Conservation (phyloP, 2,113 vertebrate genomes). For the Tupaia tana region DNA sequence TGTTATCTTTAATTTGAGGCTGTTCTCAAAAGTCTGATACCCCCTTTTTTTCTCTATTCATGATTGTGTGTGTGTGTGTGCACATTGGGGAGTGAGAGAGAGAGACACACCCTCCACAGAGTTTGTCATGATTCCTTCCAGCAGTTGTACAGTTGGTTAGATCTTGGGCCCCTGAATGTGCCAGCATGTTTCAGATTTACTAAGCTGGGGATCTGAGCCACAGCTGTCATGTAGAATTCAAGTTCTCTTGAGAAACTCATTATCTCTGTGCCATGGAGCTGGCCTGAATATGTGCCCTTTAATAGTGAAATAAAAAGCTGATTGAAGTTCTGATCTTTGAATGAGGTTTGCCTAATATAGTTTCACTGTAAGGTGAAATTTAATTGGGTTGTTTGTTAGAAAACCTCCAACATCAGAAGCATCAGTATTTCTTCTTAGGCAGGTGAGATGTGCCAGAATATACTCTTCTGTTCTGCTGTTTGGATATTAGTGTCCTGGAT, state of each 20-base stretch:
- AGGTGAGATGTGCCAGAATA: not conserved
- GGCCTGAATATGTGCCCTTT: not conserved
- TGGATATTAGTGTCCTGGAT: not conserved
- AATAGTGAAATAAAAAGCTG: not conserved
- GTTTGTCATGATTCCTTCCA: too few relatives aligned
- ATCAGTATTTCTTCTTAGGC: not conserved
- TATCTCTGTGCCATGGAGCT: too few relatives aligned
- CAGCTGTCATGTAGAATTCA: too few relatives aligned
- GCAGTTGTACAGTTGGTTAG: too few relatives aligned
- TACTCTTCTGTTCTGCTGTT: not conserved
- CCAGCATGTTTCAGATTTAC: too few relatives aligned
- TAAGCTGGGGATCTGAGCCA: too few relatives aligned
- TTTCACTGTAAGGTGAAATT: not conserved
- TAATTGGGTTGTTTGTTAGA: not conserved
- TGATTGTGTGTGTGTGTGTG: too few relatives aligned
- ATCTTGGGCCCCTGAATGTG: too few relatives aligned
- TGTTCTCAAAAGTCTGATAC: not conserved
- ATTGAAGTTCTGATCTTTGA: not conserved
- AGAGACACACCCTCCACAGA: too few relatives aligned
- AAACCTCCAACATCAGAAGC: not conserved
- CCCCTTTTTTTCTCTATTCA: not conserved
- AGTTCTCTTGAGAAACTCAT: too few relatives aligned
- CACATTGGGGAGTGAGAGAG: too few relatives aligned
- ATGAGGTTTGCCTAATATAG: not conserved
- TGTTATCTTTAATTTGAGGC: slow-evolving; percentile 7